Evolutionary conservation across 2,113 vertebrate genomes (phyloP).

Genomic region (Hypocryptadius cinnamomeus): DNA sequence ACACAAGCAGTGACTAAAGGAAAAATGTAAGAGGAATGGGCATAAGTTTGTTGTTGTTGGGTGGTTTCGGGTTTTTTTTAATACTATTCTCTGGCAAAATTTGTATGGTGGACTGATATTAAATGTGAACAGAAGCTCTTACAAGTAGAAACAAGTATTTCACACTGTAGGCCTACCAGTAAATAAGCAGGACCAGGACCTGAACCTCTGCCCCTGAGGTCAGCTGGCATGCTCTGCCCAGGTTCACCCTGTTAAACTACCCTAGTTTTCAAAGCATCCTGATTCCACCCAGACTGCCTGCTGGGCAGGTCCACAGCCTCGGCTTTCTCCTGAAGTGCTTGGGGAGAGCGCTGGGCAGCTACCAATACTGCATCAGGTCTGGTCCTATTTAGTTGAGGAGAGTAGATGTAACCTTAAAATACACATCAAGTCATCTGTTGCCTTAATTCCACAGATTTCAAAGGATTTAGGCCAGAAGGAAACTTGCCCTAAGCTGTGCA

Average conservation of each 20-base stretch:
- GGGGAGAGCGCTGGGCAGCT: background rate
- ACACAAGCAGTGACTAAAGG: background rate
- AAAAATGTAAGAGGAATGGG: background rate
- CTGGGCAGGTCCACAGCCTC: background rate
- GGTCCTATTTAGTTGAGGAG: background rate
- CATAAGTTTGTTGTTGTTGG: background rate
- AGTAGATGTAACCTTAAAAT: background rate
- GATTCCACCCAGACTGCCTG: background rate
- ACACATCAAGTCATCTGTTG: slow-evolving; percentile 19
- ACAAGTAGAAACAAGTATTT: background rate
- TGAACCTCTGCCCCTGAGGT: background rate
- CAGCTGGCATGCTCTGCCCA: background rate
- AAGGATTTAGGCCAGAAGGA: slow-evolving; percentile 39
- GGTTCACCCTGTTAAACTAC: background rate
- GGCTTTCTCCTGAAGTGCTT: background rate
- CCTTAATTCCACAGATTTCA: slow-evolving; percentile 48
- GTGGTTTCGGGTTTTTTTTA: accelerated
- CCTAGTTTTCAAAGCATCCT: background rate
- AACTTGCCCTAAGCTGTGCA: slow-evolving; percentile 39
- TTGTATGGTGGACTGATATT: background rate
- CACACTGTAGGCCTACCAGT: background rate
- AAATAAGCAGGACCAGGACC: background rate
- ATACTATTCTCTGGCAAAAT: background rate
- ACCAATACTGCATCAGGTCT: background rate
- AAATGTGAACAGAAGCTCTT: background rate